Conservation (phyloP, 2,888 invertebrate species). For the Xylota segnis region DNA sequence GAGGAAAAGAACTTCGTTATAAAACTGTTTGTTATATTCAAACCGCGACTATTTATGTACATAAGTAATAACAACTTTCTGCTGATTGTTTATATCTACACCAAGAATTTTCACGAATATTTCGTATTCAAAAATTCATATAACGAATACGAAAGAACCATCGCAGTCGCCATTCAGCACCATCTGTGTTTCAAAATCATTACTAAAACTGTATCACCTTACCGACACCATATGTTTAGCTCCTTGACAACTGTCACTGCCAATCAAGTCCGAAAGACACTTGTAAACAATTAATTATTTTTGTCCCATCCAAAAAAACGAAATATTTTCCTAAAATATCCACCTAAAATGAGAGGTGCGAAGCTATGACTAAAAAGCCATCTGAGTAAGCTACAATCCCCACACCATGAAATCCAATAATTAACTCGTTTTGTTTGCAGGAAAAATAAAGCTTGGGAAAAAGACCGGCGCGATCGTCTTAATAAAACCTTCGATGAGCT, state of each 20-base stretch:
- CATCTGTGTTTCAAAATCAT: slow-evolving; percentile 15
- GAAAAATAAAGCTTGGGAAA: slow-evolving; percentile 86
- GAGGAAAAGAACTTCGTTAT: too few relatives aligned
- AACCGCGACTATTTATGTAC: too few relatives aligned
- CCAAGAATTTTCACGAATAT: too few relatives aligned
- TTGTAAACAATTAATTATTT: slow-evolving; percentile 64
- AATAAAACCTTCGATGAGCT: slow-evolving; percentile 83
- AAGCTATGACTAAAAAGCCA: slow-evolving; percentile 78
- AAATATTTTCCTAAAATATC: slow-evolving; percentile 24
- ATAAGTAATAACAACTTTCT: too few relatives aligned
- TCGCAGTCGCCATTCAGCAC: too few relatives aligned
- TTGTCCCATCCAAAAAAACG: slow-evolving; percentile 15
- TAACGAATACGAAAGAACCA: too few relatives aligned
- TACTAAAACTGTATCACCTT: neutral
- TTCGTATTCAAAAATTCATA: too few relatives aligned
- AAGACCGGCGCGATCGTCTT: slow-evolving; percentile 86
- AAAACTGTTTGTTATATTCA: too few relatives aligned
- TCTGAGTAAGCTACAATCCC: slow-evolving; percentile 68
- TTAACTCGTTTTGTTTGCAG: slow-evolving; percentile 39
- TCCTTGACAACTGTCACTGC: slow-evolving; percentile 18
- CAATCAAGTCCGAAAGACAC: slow-evolving; percentile 3
- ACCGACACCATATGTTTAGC: slow-evolving; percentile 45
- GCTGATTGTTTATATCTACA: too few relatives aligned
- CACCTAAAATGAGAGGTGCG: slow-evolving; percentile 46
- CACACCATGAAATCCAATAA: neutral